These are phyloP conservation scores for Paracentrotus lividus DNA, from an alignment of 53 echinoderm and acorn worm species.

Conservation along the genomic window DNA sequence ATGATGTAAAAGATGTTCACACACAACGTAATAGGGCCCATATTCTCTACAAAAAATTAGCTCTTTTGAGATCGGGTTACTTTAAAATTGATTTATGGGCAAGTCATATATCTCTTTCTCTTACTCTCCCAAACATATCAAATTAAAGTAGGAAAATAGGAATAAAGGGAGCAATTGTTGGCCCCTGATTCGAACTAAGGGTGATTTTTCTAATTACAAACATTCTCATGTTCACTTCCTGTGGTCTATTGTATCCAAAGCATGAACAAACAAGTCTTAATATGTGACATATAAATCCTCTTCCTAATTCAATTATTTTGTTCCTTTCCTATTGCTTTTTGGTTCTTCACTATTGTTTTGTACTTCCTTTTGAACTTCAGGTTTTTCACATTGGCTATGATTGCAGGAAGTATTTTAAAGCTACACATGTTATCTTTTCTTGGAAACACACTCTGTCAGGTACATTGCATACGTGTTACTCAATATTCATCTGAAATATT, in stretches of 20 bases:
- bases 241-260: background rate
- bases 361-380: background rate
- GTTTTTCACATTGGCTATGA: background rate
- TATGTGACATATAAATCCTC: background rate
- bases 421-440: too few species aligned
- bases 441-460: too few species aligned
- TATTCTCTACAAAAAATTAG: background rate
- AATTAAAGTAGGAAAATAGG: too few species aligned
- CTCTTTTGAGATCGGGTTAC: background rate
- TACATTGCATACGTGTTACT: too few species aligned
- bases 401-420: background rate
- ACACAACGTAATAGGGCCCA: too few species aligned
- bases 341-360: background rate
- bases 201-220: background rate
- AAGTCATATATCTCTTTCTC: background rate
- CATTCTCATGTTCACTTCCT: slow-evolving; percentile 13
- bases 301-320: background rate
- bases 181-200: background rate
- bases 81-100: background rate
- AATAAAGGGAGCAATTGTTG: background rate
- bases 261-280: background rate
- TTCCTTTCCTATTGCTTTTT: background rate
- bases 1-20: too few species aligned
- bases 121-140: background rate
- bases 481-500: too few species aligned